Evolutionary conservation across 1,140 invertebrate species (phyloP).

Genomic region (Solen grandis): DNA sequence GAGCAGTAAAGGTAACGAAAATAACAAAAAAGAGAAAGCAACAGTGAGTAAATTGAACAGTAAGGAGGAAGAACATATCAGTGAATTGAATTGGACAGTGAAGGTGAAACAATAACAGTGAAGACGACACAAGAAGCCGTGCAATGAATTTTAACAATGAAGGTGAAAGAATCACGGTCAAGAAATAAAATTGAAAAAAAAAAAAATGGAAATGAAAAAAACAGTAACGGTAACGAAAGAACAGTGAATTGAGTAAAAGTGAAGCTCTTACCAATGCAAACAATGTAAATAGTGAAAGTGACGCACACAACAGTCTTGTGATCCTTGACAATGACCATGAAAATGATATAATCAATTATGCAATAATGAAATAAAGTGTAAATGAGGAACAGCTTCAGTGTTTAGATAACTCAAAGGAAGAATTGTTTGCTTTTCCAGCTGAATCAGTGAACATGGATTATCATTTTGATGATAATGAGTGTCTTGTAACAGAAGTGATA

Average conservation of each 20-base stretch:
- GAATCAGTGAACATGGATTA: too few species aligned
- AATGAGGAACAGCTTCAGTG: too few species aligned
- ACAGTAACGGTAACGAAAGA: neutral
- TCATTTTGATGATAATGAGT: neutral
- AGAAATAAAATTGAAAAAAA: neutral
- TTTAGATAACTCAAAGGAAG: too few species aligned
- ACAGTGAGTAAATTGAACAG: neutral
- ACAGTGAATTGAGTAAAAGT: neutral
- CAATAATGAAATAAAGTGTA: too few species aligned
- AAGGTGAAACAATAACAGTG: neutral
- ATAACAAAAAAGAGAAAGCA: neutral
- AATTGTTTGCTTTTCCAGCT: too few species aligned
- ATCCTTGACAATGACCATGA: neutral
- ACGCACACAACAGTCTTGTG: neutral
- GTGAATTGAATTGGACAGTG: neutral
- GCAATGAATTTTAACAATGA: too few species aligned
- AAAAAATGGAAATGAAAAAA: neutral
- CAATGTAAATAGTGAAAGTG: neutral
- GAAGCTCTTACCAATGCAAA: neutral
- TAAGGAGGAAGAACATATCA: too few species aligned
- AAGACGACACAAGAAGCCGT: too few species aligned
- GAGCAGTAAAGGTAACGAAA: neutral
- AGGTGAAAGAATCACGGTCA: neutral
- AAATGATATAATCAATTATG: neutral
- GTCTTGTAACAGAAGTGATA: neutral